Conservation (phyloP, 2,888 invertebrate species). For the Rhingia campestris region DNA sequence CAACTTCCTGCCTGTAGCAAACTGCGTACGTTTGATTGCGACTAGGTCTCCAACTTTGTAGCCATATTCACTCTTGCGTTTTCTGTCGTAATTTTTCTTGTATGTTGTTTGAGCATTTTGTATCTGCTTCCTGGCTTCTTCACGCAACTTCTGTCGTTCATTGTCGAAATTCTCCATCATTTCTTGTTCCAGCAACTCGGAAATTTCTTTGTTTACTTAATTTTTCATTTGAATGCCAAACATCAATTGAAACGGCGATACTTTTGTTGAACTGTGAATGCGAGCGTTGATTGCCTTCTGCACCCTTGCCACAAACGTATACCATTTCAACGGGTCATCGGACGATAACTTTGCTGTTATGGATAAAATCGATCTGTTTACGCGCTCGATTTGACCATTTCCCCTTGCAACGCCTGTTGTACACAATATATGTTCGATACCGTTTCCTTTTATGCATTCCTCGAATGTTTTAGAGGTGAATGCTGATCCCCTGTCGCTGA, state of each 20-base stretch:
- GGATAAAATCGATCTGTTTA: constrained; percentile 39
- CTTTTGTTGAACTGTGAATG: too few species aligned
- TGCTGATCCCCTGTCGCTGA: constrained; percentile 26
- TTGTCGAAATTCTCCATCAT: constrained; percentile 45
- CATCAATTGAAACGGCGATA: too few species aligned
- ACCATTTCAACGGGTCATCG: constrained; percentile 56
- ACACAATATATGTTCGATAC: constrained; percentile 34
- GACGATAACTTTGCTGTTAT: constrained; percentile 53
- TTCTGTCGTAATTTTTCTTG: too few species aligned
- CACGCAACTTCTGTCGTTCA: too few species aligned
- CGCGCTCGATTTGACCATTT: too few species aligned
- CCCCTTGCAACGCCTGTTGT: constrained; percentile 60
- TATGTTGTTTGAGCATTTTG: too few species aligned
- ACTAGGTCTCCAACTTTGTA: too few species aligned
- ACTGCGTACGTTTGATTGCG: too few species aligned
- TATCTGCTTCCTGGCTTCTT: too few species aligned
- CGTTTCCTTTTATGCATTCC: constrained; percentile 31
- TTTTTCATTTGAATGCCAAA: constrained; percentile 4
- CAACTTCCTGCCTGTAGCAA: constrained; percentile 51
- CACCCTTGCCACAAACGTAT: constrained; percentile 39
- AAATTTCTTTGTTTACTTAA: constrained; percentile 1
- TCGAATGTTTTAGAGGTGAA: constrained; percentile 36
- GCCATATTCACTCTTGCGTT: too few species aligned
- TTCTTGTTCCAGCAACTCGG: constrained; percentile 22
- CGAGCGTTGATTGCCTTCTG: constrained; percentile 59